A percentile compares a stretch with the other conserved stretches of the same genome.
Evolutionary conservation across 2,113 vertebrate genomes (phyloP).

Genomic region (Porphyrio hochstetteri): DNA sequence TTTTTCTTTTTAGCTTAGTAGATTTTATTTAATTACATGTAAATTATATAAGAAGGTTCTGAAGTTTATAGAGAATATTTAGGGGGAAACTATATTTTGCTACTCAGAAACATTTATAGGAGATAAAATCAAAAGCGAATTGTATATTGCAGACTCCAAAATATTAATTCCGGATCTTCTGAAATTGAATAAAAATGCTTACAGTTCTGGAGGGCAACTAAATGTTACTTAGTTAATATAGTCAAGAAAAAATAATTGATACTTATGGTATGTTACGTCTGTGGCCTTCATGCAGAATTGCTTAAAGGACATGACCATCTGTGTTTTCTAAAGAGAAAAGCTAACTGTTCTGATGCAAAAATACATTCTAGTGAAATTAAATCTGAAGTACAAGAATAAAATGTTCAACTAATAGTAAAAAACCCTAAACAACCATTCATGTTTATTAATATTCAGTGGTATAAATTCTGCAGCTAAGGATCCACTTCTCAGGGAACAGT

Average conservation of each 20-base stretch:
- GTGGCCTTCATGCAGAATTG: conserved; percentile 20
- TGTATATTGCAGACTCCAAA: conserved; percentile 15
- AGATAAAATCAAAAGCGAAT: conserved; percentile 43
- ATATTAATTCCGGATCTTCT: conserved; percentile 4
- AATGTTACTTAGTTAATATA: neutral
- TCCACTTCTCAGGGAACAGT: neutral
- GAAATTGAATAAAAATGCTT: neutral
- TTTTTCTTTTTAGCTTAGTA: neutral
- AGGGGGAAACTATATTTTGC: conserved; percentile 57
- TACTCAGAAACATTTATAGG: conserved; percentile 38
- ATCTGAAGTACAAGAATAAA: conserved; percentile 15
- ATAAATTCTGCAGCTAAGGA: neutral
- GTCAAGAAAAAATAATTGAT: conserved; percentile 20
- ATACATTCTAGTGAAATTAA: neutral
- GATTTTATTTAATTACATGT: conserved; percentile 53
- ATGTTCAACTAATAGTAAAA: neutral
- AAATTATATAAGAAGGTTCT: conserved; percentile 58
- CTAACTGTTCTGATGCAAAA: neutral
- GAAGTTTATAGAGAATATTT: conserved; percentile 25
- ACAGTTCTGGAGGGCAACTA: neutral
- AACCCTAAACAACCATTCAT: neutral
- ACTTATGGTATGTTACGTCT: neutral
- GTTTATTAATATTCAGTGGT: neutral
- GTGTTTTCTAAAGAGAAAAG: neutral
- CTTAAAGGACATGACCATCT: conserved; percentile 40